Conservation (phyloP, 2,113 vertebrate genomes). For the Microtus oregoni region DNA sequence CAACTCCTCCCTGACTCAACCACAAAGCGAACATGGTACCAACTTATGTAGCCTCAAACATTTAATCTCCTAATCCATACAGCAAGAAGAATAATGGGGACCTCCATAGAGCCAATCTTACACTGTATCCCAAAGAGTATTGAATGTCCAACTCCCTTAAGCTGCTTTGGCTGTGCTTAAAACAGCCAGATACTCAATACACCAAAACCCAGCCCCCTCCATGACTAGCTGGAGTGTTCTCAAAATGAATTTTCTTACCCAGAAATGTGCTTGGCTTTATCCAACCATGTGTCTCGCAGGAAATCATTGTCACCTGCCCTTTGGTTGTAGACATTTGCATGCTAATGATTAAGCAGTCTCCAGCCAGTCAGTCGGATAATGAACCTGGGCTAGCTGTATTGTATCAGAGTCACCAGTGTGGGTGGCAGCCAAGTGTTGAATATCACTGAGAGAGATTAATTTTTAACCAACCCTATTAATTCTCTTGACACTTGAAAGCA, state of each 20-base stretch:
- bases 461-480: conserved; percentile 26
- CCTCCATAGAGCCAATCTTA: not conserved
- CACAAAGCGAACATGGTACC: not conserved
- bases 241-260: not conserved
- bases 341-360: conserved; percentile 73
- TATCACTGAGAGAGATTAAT: conserved; percentile 27
- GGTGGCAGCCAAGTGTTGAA: not conserved
- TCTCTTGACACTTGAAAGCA: conserved; percentile 24
- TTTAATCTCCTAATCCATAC: not conserved
- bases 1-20: not conserved
- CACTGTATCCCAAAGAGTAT: not conserved
- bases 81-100: not conserved
- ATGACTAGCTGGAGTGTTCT: not conserved
- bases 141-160: not conserved
- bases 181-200: conserved; percentile 49
- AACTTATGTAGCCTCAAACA: no score
- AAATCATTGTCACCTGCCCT: conserved; percentile 71
- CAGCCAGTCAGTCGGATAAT: conserved; percentile 76
- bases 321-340: conserved; percentile 72
- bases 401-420: not conserved
- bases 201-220: conserved; percentile 26
- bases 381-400: not conserved
- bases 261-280: not conserved
- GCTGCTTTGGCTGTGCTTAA: conserved; percentile 49
- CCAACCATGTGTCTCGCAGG: conserved; percentile 55